These are phyloP conservation scores for Ophion obscuratus DNA, from an alignment of 2,888 invertebrate genomes.

Conservation along the genomic window DNA sequence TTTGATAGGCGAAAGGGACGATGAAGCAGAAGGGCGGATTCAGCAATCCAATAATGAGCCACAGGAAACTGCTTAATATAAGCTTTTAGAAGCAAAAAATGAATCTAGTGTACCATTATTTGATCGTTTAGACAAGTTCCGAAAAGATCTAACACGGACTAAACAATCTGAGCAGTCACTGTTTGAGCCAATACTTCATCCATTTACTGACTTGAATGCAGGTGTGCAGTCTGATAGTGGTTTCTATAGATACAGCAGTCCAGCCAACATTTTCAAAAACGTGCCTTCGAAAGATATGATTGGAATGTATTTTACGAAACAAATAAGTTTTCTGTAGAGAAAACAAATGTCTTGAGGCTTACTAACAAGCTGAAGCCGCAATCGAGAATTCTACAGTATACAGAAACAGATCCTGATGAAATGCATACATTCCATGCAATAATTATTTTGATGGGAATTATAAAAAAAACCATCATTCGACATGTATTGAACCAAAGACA, in stretches of 20 bases:
- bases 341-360: not conserved
- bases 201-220: slow-evolving; percentile 32
- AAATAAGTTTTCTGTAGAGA: slow-evolving; percentile 18
- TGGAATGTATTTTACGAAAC: slow-evolving; percentile 28
- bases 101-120: slow-evolving; percentile 29
- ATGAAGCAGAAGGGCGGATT: slow-evolving; percentile 29
- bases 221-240: slow-evolving; percentile 32
- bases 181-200: slow-evolving; percentile 37
- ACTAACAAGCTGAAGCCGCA: not conserved
- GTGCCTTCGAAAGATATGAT: slow-evolving; percentile 14
- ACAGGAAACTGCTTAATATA: slow-evolving; percentile 14
- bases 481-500: slow-evolving; percentile 35
- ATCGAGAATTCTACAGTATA: not conserved
- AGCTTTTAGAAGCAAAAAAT: not conserved
- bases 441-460: slow-evolving; percentile 34
- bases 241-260: slow-evolving; percentile 36
- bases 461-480: slow-evolving; percentile 39
- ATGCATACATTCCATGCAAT: slow-evolving; percentile 35
- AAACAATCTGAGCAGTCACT: slow-evolving; percentile 17
- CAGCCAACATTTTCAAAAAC: slow-evolving; percentile 34
- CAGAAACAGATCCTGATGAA: slow-evolving; percentile 14
- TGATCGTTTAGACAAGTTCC: slow-evolving; percentile 7
- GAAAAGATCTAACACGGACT: slow-evolving; percentile 26
- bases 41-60: slow-evolving; percentile 3
- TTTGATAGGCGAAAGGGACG: slow-evolving; percentile 18